These are phyloP conservation scores for Drosophila limbata DNA, from an alignment of 2,888 invertebrate genomes.

Conservation along the genomic window DNA sequence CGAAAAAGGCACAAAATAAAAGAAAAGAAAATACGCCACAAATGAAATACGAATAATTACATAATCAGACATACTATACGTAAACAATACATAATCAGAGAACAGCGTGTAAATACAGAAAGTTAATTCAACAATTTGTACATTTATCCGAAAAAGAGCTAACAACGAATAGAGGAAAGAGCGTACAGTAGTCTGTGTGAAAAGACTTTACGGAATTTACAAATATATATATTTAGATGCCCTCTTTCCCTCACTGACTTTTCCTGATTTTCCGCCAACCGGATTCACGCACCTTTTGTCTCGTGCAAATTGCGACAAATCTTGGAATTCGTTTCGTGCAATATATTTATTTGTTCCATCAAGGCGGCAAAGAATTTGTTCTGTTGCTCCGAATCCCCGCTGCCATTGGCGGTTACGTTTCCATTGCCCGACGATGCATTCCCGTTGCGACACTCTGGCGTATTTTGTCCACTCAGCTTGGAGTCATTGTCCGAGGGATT, in stretches of 20 bases:
- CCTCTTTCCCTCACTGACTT: neutral
- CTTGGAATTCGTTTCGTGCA: slow-evolving; percentile 91
- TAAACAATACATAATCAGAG: slow-evolving; percentile 40
- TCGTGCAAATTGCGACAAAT: slow-evolving; percentile 91
- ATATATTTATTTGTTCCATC: slow-evolving; percentile 90
- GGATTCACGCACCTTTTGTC: slow-evolving; percentile 87
- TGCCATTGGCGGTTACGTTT: slow-evolving; percentile 48
- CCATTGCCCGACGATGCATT: slow-evolving; percentile 23
- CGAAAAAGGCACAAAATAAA: slow-evolving; percentile 49
- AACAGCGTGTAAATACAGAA: slow-evolving; percentile 47
- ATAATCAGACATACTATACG: too few relatives aligned
- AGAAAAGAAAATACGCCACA: slow-evolving; percentile 60
- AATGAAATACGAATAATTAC: slow-evolving; percentile 34
- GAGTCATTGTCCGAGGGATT: slow-evolving; percentile 85
- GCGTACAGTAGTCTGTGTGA: slow-evolving; percentile 19
- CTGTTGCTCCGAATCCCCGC: slow-evolving; percentile 81
- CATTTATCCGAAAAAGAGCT: neutral
- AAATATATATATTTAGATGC: slow-evolving; percentile 2
- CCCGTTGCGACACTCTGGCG: slow-evolving; percentile 81
- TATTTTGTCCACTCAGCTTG: slow-evolving; percentile 84
- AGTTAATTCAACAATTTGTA: slow-evolving; percentile 22
- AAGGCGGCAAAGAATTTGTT: slow-evolving; percentile 86
- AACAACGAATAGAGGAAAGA: slow-evolving; percentile 29
- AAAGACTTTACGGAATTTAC: slow-evolving; percentile 25
- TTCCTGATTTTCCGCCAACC: neutral